phyloP scores from a whole-genome alignment of 1,140 invertebrate species.

The Drosophila erecta region DNA sequence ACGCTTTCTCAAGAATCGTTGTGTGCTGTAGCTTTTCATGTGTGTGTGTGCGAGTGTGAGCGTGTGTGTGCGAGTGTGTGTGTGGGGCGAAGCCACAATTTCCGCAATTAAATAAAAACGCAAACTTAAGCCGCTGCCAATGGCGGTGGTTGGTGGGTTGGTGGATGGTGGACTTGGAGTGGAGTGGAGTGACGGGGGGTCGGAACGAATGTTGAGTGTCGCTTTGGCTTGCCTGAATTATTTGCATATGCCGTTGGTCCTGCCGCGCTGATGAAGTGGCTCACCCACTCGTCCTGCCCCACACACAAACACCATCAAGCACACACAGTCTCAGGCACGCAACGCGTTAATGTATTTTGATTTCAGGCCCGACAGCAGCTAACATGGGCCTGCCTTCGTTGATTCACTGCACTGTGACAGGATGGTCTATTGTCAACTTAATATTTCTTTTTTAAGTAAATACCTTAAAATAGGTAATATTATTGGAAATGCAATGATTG shows the following conservation, averaged over 20 bases:
- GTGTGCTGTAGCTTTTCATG: conserved; percentile 25
- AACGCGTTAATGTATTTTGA: conserved; percentile 81
- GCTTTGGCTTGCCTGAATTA: conserved; percentile 70
- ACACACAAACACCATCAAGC: conserved; percentile 9
- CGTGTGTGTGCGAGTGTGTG: conserved; percentile 26
- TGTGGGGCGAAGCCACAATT: conserved; percentile 72
- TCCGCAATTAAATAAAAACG: conserved; percentile 83
- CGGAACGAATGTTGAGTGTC: conserved; percentile 70
- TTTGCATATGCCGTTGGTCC: conserved; percentile 69
- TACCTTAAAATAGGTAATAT: no score
- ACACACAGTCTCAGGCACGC: conserved; percentile 54
- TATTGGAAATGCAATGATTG: no score
- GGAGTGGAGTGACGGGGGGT: conserved; percentile 21
- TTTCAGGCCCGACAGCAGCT: conserved; percentile 60
- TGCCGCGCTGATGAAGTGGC: conserved; percentile 54
- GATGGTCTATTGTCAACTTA: no score
- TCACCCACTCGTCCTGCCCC: conserved; percentile 44
- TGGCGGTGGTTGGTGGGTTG: not conserved
- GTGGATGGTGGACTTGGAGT: no score
- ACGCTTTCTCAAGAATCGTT: conserved; percentile 44
- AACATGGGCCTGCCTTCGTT: conserved; percentile 40
- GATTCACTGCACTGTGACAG: conserved; percentile 14
- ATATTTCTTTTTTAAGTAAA: no score
- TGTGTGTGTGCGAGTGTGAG: conserved; percentile 5
- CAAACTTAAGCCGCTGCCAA: conserved; percentile 74